Evolutionary conservation across 2,113 vertebrate genomes (phyloP).

Genomic region (Hemiprocne comata): DNA sequence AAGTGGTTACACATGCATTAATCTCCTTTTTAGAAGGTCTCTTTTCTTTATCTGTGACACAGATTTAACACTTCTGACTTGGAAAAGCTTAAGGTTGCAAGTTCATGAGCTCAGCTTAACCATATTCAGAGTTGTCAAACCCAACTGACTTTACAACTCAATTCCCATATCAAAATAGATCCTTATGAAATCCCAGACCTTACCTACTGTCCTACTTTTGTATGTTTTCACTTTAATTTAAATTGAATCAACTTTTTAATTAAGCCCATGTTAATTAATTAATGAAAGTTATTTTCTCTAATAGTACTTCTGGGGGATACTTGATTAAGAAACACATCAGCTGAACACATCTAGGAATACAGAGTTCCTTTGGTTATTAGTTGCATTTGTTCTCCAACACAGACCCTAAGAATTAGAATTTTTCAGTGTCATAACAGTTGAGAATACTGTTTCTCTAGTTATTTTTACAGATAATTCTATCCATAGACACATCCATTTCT

Average conservation of each 20-base stretch:
- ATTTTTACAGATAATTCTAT: slow-evolving; percentile 24
- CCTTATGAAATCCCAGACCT: slow-evolving; percentile 6
- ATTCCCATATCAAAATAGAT: neutral
- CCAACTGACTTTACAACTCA: neutral
- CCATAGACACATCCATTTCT: neutral
- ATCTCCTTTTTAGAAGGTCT: neutral
- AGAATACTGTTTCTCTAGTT: neutral
- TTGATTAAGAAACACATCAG: slow-evolving; percentile 29
- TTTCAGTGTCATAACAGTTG: neutral
- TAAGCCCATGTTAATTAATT: slow-evolving; percentile 24
- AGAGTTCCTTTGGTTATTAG: neutral
- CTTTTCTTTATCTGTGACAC: neutral
- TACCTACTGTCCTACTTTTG: slow-evolving; percentile 1
- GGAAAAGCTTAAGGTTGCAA: neutral
- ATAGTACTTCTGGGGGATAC: neutral
- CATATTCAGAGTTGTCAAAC: neutral
- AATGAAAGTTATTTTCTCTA: neutral
- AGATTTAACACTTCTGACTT: neutral
- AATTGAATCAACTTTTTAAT: slow-evolving; percentile 33
- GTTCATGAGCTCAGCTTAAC: neutral
- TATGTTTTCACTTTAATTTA: slow-evolving; percentile 12
- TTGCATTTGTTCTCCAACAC: neutral
- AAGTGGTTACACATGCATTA: neutral
- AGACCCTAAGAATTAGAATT: slow-evolving; percentile 23
- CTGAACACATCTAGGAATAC: slow-evolving; percentile 39